Evolutionary conservation across 53 echinoderm and acorn worm genomes (phyloP), one percentile per base, ranked within the genome.

Genomic region (Astropecten irregularis): DNA sequence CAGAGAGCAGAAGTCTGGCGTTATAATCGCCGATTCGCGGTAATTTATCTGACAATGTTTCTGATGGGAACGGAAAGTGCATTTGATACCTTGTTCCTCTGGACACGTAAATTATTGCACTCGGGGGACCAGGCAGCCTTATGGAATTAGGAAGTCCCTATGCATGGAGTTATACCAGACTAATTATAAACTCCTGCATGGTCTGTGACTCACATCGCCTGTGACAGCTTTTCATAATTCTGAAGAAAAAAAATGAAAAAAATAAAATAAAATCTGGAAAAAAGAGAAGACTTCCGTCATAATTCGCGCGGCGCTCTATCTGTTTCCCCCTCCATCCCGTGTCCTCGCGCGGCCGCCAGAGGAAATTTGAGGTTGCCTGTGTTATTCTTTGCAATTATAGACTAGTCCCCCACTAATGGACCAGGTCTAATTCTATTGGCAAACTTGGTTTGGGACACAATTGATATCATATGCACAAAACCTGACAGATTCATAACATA

Each of bases 41-140:
- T 79, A 79, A 79, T 79, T 79, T 79, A 62, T 79, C 48, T 79
- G 79, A 79, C 79, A 79, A 79, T 79, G 61, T 79, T 79, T 79
- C 61, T 60, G 79, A 61, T 61, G 79, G 61, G 46, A 79, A 62
- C 60, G 79, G 79, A 79, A 79, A 79, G 79, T 79, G 79, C 46
- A 26, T 79, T 79, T 79, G 79, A 79, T 79, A 79, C 79, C 61
- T 32, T 31, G 8, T 44, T 79, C 62, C 79, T 62, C 13, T 62
- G 62, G 44, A 47, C 62, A 79, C 33, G 62, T 79, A 79, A 79
- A 79, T 79, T 79, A 79, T 79, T 61, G 79, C 47, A 60, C 79
- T 62, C 79, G 0, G n/a, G 79, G 79, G 79, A 61, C 11, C 10
- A 11, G 8, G n/a, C 18, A 11, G 44, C 44, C 62, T 79, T 79